Percentiles rank a stretch among this genome's conserved stretches.
Evolutionary conservation across 2,113 vertebrate species (phyloP).

Genomic region (Phyllostomus hastatus): DNA sequence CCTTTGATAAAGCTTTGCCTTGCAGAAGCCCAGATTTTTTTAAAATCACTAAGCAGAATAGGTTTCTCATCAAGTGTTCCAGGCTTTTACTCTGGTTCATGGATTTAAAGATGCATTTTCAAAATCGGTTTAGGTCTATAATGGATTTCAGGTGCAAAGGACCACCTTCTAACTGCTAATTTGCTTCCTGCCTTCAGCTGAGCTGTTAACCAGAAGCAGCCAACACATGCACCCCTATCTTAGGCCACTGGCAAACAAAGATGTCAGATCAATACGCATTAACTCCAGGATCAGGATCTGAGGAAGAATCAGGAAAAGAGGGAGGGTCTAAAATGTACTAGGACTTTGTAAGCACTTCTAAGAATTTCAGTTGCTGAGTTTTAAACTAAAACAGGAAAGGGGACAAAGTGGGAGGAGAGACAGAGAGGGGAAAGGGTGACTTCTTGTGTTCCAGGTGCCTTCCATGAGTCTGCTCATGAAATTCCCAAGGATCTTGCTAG

Average conservation of each 20-base stretch:
- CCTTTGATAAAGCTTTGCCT: slow-evolving; percentile 90
- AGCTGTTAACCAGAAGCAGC: not conserved
- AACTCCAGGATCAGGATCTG: not conserved
- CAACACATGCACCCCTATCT: not conserved
- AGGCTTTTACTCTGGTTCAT: slow-evolving; percentile 33
- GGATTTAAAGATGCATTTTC: slow-evolving; percentile 30
- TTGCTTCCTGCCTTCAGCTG: not conserved
- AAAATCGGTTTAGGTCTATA: slow-evolving; percentile 39
- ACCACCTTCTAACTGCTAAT: slow-evolving; percentile 9
- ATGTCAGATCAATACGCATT: slow-evolving; percentile 14
- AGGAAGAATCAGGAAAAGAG: not conserved
- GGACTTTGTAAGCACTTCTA: not conserved
- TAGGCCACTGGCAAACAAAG: slow-evolving; percentile 23
- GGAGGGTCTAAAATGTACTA: not conserved
- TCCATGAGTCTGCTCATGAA: not conserved
- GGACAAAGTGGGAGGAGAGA: not conserved
- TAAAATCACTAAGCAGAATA: slow-evolving; percentile 62
- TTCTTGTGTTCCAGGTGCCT: not conserved
- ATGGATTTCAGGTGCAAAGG: slow-evolving; percentile 54
- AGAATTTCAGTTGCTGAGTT: not conserved
- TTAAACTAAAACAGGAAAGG: not conserved
- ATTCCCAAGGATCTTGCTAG: not conserved
- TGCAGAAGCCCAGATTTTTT: slow-evolving; percentile 89
- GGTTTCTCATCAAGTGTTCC: slow-evolving; percentile 15
- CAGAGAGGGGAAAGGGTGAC: not conserved